Percentiles rank a stretch among this genome's conserved stretches.
Evolutionary conservation across 1,140 invertebrate species (phyloP).

Genomic region (Achroia grisella): DNA sequence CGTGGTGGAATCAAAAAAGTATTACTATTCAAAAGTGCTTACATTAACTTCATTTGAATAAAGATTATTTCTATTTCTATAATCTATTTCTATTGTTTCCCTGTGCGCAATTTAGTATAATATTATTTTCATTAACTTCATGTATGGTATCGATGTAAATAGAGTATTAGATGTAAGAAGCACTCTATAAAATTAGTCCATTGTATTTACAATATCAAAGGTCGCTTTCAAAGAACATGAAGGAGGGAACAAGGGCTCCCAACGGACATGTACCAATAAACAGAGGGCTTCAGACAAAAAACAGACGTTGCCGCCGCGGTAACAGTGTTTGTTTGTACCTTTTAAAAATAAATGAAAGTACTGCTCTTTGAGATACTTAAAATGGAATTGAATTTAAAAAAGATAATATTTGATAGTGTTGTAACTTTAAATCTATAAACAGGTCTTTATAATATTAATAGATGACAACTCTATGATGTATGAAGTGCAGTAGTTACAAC

Average conservation of each 20-base stretch:
- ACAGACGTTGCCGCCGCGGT: conserved; percentile 36
- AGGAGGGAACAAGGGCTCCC: conserved; percentile 13
- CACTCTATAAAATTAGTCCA: conserved; percentile 8
- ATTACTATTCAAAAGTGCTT: too few relatives aligned
- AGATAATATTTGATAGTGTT: too few relatives aligned
- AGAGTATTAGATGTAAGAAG: neutral
- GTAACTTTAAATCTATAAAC: too few relatives aligned
- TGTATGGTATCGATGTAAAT: neutral
- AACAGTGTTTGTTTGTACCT: conserved; percentile 38
- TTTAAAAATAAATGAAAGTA: conserved; percentile 51
- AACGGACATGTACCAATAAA: conserved; percentile 43
- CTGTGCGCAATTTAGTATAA: too few relatives aligned
- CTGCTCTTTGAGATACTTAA: conserved; percentile 31
- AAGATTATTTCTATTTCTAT: too few relatives aligned
- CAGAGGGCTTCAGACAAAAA: conserved; percentile 42
- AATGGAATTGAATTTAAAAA: neutral
- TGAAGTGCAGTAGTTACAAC: too few relatives aligned
- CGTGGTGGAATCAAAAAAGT: too few relatives aligned
- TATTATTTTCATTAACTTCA: too few relatives aligned
- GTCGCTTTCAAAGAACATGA: conserved; percentile 1
- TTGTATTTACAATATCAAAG: conserved; percentile 13
- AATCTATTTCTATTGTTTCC: neutral
- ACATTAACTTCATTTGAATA: too few relatives aligned
- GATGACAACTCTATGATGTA: too few relatives aligned
- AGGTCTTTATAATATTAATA: too few relatives aligned